Conservation (phyloP, 2,888 invertebrate genomes). For the Auanema sp. region DNA sequence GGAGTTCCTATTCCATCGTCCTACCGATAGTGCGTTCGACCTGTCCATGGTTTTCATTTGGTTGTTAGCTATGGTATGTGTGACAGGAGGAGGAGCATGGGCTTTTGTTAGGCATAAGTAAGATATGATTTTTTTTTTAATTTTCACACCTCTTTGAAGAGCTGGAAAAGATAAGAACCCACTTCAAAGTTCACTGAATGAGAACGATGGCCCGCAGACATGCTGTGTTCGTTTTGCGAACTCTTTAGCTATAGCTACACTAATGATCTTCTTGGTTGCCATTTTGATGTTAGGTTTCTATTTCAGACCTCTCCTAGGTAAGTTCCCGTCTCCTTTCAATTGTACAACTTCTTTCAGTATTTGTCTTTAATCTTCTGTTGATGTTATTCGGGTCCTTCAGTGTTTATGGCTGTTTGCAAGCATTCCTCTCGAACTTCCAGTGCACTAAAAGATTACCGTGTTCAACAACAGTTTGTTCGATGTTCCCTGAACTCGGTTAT, state of each 20-base stretch:
- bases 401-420: constrained; percentile 40
- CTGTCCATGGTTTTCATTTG: constrained; percentile 49
- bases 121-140: constrained; percentile 4
- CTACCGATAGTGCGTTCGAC: constrained; percentile 38
- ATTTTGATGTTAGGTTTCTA: constrained; percentile 58
- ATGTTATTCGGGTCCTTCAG: constrained; percentile 46
- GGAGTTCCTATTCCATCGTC: constrained; percentile 51
- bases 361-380: constrained; percentile 53
- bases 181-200: not conserved
- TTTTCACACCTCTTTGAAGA: constrained; percentile 2
- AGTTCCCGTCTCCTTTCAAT: constrained; percentile 1
- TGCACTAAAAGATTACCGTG: not conserved
- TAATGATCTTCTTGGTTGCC: constrained; percentile 47
- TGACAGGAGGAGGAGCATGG: constrained; percentile 53
- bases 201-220: no score
- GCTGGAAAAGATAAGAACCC: constrained; percentile 9
- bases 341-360: constrained; percentile 44
- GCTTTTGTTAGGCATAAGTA: constrained; percentile 36
- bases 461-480: constrained; percentile 1
- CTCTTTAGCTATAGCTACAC: constrained; percentile 28
- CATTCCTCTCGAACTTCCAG: constrained; percentile 33
- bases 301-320: constrained; percentile 43
- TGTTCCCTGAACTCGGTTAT: constrained; percentile 6
- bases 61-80: constrained; percentile 55
- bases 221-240: constrained; percentile 28